Conservation (phyloP, 2,888 invertebrate genomes). For the Drosophila mercatorum region DNA sequence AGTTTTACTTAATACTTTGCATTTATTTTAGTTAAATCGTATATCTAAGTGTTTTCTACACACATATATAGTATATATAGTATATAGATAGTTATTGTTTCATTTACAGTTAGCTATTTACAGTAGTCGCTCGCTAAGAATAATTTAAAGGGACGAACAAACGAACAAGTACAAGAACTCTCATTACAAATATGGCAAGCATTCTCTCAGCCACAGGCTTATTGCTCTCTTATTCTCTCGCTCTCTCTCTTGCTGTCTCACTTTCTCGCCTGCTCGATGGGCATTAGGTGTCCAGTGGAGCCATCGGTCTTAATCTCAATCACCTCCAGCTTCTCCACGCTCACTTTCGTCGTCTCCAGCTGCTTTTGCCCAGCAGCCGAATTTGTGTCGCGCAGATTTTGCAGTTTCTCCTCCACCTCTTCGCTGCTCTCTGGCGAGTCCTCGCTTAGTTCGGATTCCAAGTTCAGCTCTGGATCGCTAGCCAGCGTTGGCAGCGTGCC, state of each 20-base stretch:
- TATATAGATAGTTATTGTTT: conserved; percentile 43
- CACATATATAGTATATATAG: conserved; percentile 13
- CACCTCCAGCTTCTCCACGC: conserved; percentile 84
- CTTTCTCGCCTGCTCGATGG: conserved; percentile 44
- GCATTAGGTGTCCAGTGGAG: conserved; percentile 82
- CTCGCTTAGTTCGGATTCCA: conserved; percentile 12
- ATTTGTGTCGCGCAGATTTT: conserved; percentile 59
- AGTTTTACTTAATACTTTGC: conserved; percentile 63
- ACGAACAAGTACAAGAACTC: conserved; percentile 47
- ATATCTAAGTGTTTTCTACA: conserved; percentile 41
- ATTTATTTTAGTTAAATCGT: conserved; percentile 52
- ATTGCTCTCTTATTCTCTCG: conserved; percentile 20
- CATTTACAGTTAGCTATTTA: conserved; percentile 70
- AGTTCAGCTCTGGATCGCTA: conserved; percentile 21
- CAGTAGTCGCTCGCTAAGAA: conserved; percentile 71
- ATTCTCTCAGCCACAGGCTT: conserved; percentile 29
- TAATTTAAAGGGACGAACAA: conserved; percentile 58
- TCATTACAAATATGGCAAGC: conserved; percentile 77
- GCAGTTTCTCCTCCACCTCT: conserved; percentile 53
- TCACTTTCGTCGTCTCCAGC: conserved; percentile 70
- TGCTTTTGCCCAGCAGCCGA: conserved; percentile 30
- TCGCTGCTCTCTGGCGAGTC: conserved; percentile 31
- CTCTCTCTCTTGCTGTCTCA: conserved; percentile 22
- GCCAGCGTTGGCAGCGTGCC: conserved; percentile 13
- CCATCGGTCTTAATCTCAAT: conserved; percentile 85